Evolutionary conservation across 37 sponge, comb jelly and placozoan species (phyloP).

Genomic region (Theonella swinhoei): DNA sequence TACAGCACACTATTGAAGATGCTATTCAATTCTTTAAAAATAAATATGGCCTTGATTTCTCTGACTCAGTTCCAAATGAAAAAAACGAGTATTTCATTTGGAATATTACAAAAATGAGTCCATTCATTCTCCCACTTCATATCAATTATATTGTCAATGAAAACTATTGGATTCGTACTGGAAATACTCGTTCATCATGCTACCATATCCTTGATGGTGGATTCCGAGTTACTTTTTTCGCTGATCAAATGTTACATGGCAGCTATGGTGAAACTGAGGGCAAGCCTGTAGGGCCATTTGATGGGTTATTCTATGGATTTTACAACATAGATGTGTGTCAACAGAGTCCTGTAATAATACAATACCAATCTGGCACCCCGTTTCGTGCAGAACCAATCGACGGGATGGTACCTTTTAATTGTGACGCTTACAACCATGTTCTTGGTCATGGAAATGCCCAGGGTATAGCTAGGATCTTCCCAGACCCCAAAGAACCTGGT

Average conservation of each 20-base stretch:
- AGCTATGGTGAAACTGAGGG: slow-evolving; percentile 16
- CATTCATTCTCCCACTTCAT: not conserved
- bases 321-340: slow-evolving; percentile 19
- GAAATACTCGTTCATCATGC: not conserved
- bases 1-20: not conserved
- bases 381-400: not conserved
- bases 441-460: not conserved
- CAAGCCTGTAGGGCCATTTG: not conserved
- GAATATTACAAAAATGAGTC: slow-evolving; percentile 10
- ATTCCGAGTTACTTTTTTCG: slow-evolving; percentile 5
- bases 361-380: not conserved
- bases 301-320: not conserved
- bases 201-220: slow-evolving; percentile 9
- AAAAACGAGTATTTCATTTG: not conserved
- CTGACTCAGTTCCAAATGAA: not conserved
- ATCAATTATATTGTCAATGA: not conserved
- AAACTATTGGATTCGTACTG: slow-evolving; percentile 12
- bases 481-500: too few relatives aligned
- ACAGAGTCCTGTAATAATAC: too few relatives aligned
- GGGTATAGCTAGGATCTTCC: too few relatives aligned
- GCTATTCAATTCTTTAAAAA: slow-evolving; percentile 19
- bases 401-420: not conserved
- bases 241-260: slow-evolving; percentile 16
- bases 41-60: slow-evolving; percentile 29
- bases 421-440: not conserved